phyloP scores from a whole-genome alignment of 2,797 vertebrate genomes.

The Anniella stebbinsi region DNA sequence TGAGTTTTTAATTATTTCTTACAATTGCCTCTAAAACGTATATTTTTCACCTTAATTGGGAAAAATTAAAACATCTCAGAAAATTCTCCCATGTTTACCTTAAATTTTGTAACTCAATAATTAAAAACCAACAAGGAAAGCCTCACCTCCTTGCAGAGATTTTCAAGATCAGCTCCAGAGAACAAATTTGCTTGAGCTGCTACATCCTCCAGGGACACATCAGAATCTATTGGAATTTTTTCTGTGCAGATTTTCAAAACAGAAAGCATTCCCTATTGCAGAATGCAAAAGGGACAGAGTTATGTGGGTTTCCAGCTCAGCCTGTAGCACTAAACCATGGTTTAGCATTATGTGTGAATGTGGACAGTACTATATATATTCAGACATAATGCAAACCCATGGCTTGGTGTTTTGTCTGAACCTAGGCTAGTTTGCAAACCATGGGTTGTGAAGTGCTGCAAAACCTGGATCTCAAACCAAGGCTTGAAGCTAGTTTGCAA shows the following conservation, averaged over 20 bases:
- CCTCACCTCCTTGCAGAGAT: conserved; percentile 94
- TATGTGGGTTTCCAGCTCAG: background rate
- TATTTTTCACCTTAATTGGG: background rate
- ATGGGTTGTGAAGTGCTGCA: background rate
- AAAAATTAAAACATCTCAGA: background rate
- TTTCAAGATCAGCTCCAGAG: conserved; percentile 94
- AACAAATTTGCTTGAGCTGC: conserved; percentile 84
- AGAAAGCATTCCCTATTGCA: conserved; percentile 85
- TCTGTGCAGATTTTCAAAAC: conserved; percentile 87
- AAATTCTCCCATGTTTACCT: background rate
- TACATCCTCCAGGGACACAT: conserved; percentile 86
- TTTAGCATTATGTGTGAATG: background rate
- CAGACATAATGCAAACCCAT: background rate
- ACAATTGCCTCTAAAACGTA: background rate
- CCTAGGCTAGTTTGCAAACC: background rate
- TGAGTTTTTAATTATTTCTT: background rate
- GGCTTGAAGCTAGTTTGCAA: background rate
- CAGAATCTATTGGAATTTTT: conserved; percentile 82
- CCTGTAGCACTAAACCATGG: background rate
- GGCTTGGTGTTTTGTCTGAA: background rate
- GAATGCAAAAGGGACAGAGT: conserved; percentile 18
- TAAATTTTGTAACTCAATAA: conserved; percentile 19
- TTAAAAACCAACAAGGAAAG: background rate
- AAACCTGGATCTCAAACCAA: background rate
- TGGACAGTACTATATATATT: background rate